phyloP scores from a whole-genome alignment of 2,113 vertebrate species.

The Callipepla squamata region DNA sequence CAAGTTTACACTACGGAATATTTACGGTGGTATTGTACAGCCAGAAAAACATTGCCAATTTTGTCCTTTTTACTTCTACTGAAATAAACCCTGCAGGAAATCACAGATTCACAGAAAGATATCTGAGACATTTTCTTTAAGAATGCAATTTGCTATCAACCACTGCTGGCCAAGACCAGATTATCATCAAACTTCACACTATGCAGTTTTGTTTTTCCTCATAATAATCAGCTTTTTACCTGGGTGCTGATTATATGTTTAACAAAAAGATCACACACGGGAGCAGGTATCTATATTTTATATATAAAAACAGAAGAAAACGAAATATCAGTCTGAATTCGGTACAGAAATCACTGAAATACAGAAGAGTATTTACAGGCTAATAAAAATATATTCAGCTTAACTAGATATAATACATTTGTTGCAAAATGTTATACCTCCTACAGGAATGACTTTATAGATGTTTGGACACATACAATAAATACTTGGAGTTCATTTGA shows the following conservation, averaged over 20 bases:
- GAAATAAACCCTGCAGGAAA: not conserved
- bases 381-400: constrained; percentile 72
- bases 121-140: not conserved
- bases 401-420: constrained; percentile 54
- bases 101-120: not conserved
- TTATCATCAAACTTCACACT: not conserved
- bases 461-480: constrained; percentile 34
- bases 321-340: constrained; percentile 44
- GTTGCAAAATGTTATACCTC: constrained; percentile 46
- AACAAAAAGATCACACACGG: not conserved
- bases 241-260: accelerated
- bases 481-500: constrained; percentile 40
- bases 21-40: not conserved
- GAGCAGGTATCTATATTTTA: not conserved
- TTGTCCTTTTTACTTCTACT: not conserved
- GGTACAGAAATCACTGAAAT: constrained; percentile 55
- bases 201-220: not conserved
- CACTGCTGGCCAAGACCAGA: not conserved
- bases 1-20: not conserved
- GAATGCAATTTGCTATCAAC: not conserved
- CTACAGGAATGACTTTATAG: constrained; percentile 6
- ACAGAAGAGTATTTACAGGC: constrained; percentile 73
- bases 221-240: not conserved
- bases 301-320: constrained; percentile 1
- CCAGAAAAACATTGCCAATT: not conserved